Percentiles rank a stretch among this genome's conserved stretches.
phyloP scores from a whole-genome alignment of 2,113 vertebrate species.

The Marmota flaviventris region DNA sequence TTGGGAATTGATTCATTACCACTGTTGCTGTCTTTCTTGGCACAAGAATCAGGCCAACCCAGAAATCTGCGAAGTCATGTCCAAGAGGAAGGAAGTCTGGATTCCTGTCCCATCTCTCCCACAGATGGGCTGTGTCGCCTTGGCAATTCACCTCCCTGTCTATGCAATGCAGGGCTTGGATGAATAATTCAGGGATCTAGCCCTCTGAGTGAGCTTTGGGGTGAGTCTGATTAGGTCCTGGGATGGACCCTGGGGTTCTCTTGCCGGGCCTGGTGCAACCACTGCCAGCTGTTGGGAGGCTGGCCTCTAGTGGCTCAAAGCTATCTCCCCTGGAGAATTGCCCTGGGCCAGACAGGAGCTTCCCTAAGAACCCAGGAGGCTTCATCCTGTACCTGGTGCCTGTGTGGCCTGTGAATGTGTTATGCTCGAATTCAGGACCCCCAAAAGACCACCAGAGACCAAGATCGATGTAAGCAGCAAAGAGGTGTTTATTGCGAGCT shows the following conservation, averaged over 20 bases:
- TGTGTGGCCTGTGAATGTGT: too few relatives aligned
- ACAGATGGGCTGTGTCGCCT: background rate
- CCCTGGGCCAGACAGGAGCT: background rate
- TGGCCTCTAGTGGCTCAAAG: background rate
- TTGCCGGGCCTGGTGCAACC: background rate
- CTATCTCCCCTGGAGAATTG: background rate
- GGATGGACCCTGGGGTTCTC: background rate
- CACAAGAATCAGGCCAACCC: background rate
- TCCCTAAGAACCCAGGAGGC: too few relatives aligned
- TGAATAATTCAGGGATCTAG: background rate
- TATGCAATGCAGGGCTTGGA: background rate
- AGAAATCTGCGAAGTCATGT: background rate
- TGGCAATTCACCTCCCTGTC: background rate
- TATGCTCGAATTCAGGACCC: too few relatives aligned
- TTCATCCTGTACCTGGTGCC: too few relatives aligned
- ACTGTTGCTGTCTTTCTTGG: background rate
- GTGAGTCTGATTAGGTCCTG: too few relatives aligned
- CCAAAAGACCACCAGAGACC: too few relatives aligned
- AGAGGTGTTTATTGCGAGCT: too few relatives aligned
- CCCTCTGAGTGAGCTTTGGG: background rate
- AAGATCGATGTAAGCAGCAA: too few relatives aligned
- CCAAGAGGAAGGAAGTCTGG: background rate
- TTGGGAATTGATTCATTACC: background rate
- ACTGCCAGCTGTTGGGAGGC: background rate
- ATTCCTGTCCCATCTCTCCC: background rate